Percentiles rank a stretch among this genome's conserved stretches.
These are phyloP conservation scores for Mobula hypostoma DNA, from an alignment of 2,113 vertebrate species.

Conservation along the genomic window DNA sequence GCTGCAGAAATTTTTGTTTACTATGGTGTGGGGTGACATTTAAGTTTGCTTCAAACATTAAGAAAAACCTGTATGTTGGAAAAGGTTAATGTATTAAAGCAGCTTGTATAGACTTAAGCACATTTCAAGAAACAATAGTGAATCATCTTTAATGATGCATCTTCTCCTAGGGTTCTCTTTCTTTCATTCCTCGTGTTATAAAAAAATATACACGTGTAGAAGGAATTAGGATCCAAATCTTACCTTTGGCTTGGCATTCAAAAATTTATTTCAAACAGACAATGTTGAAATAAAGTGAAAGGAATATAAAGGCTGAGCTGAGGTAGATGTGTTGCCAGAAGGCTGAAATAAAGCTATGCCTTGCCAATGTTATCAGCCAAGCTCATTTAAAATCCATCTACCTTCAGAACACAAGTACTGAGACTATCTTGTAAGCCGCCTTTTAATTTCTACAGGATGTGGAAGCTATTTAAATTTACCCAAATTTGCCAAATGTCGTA, in stretches of 20 bases:
- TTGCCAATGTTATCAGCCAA: neutral
- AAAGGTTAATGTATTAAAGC: neutral
- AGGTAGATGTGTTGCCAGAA: conserved; percentile 24
- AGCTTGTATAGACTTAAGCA: neutral
- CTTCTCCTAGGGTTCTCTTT: neutral
- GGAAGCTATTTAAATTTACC: neutral
- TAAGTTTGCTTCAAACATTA: neutral
- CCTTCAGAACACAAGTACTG: neutral
- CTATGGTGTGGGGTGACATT: neutral
- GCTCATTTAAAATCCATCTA: conserved; percentile 28
- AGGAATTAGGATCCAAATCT: neutral
- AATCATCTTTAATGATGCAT: neutral
- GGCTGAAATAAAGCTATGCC: neutral
- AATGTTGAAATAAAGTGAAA: conserved; percentile 11
- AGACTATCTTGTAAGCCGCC: neutral
- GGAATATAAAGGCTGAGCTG: neutral
- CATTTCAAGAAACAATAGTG: neutral
- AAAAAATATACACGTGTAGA: neutral
- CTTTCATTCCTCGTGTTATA: neutral
- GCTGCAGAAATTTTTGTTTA: neutral
- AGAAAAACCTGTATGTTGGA: neutral
- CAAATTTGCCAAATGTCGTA: neutral
- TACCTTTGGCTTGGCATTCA: neutral
- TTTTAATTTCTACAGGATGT: neutral
- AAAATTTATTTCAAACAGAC: neutral